Conservation (phyloP, 1,140 invertebrate species). For the Nebria ingens region DNA sequence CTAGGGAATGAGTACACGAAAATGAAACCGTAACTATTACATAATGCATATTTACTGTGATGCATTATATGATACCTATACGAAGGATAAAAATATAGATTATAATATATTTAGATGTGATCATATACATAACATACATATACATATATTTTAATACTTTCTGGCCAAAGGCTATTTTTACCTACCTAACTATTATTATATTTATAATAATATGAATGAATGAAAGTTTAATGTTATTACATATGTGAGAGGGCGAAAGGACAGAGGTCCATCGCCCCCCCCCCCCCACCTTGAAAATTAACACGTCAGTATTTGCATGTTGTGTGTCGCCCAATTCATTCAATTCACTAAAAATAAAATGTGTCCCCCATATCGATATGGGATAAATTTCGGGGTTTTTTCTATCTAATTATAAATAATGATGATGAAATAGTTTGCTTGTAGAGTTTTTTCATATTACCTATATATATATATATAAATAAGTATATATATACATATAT, state of each 20-base stretch:
- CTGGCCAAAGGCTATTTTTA: slow-evolving; percentile 5
- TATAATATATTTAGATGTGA: slow-evolving; percentile 10
- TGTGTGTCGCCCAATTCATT: slow-evolving; percentile 2
- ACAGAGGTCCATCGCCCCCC: background rate
- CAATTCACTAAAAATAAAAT: slow-evolving; percentile 1
- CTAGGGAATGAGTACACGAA: no score
- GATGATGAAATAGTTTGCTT: background rate
- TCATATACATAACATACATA: slow-evolving; percentile 6
- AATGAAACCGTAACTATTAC: no score
- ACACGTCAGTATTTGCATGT: slow-evolving; percentile 8
- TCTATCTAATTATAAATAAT: background rate
- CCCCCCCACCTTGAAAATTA: background rate
- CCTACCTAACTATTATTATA: slow-evolving; percentile 4
- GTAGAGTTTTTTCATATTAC: no score
- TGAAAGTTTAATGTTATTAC: slow-evolving; percentile 3
- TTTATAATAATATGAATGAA: background rate
- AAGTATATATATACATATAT: no score
- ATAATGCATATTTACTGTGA: no score
- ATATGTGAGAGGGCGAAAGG: background rate
- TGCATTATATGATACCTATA: background rate
- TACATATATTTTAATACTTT: slow-evolving; percentile 9
- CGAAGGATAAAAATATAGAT: background rate
- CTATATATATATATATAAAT: no score
- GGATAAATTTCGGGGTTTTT: background rate
- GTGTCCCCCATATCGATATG: background rate